Evolutionary conservation across 2,888 invertebrate genomes (phyloP).

Genomic region (Pyrgus malvae): DNA sequence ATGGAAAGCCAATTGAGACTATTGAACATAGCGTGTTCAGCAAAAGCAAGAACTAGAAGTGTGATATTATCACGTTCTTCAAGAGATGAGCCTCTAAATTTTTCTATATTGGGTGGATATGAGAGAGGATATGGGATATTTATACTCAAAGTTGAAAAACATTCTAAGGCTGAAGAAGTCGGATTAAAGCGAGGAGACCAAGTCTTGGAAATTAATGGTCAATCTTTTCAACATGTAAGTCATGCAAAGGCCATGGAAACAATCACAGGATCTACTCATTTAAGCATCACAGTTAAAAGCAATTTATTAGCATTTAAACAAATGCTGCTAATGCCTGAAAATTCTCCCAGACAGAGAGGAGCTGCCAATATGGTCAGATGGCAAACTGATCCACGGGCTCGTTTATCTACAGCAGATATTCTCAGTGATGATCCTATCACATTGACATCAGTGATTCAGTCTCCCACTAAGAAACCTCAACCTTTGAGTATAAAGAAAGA

Average conservation of each 20-base stretch:
- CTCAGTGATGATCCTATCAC: slow-evolving; percentile 74
- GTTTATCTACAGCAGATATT: slow-evolving; percentile 90
- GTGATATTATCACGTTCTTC: slow-evolving; percentile 95
- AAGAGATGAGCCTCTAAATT: slow-evolving; percentile 95
- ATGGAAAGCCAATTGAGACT: slow-evolving; percentile 92
- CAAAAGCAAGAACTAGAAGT: slow-evolving; percentile 95
- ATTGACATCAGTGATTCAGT: slow-evolving; percentile 75
- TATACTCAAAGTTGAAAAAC: slow-evolving; percentile 95
- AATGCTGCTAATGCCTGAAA: slow-evolving; percentile 87
- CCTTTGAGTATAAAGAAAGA: slow-evolving; percentile 82
- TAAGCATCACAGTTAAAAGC: slow-evolving; percentile 97
- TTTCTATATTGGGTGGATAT: slow-evolving; percentile 96
- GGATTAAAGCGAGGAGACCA: slow-evolving; percentile 98
- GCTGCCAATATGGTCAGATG: slow-evolving; percentile 85
- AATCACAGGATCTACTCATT: slow-evolving; percentile 95
- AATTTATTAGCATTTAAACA: slow-evolving; percentile 94
- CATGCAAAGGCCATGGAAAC: slow-evolving; percentile 96
- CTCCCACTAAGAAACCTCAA: slow-evolving; percentile 80
- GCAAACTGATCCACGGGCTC: slow-evolving; percentile 86
- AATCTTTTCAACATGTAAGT: slow-evolving; percentile 96
- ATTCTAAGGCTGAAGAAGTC: slow-evolving; percentile 96
- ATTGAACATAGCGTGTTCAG: slow-evolving; percentile 97
- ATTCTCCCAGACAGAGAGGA: slow-evolving; percentile 88
- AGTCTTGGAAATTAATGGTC: slow-evolving; percentile 98
- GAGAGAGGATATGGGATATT: slow-evolving; percentile 97